These are phyloP conservation scores for Crypturellus tataupa DNA, from an alignment of 2,797 vertebrate genomes.

Conservation along the genomic window DNA sequence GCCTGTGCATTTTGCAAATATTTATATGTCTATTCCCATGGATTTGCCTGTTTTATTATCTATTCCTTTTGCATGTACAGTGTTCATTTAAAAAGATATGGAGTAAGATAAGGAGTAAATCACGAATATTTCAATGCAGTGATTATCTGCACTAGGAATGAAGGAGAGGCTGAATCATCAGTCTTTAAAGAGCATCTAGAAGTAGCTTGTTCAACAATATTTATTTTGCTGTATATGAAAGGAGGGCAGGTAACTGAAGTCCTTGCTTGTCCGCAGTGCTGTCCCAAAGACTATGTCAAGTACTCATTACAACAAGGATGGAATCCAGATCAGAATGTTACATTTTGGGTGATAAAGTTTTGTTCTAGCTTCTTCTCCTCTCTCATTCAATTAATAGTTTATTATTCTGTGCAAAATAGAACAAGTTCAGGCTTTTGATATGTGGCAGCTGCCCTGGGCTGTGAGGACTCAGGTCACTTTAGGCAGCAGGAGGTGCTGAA, in stretches of 20 bases:
- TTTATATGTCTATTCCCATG: neutral
- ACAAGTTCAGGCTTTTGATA: neutral
- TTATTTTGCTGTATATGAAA: neutral
- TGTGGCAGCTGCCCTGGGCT: neutral
- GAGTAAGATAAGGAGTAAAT: neutral
- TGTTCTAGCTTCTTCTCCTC: neutral
- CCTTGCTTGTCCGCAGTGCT: neutral
- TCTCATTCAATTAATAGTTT: neutral
- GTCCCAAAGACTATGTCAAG: neutral
- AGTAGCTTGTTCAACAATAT: neutral
- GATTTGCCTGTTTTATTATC: neutral
- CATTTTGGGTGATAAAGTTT: neutral
- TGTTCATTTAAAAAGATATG: neutral
- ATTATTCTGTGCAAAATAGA: neutral
- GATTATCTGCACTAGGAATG: neutral
- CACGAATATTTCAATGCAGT: neutral
- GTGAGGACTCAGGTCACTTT: neutral
- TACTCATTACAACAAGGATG: neutral
- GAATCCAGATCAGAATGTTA: neutral
- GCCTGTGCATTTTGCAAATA: neutral
- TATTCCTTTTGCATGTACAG: neutral
- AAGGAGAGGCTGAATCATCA: neutral
- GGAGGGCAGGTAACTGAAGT: neutral
- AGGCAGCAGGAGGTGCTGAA: neutral
- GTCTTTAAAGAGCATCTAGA: neutral